Base-by-base conservation (phyloP, 2,113 vertebrate species). In the Gadus chalcogrammus region DNA sequence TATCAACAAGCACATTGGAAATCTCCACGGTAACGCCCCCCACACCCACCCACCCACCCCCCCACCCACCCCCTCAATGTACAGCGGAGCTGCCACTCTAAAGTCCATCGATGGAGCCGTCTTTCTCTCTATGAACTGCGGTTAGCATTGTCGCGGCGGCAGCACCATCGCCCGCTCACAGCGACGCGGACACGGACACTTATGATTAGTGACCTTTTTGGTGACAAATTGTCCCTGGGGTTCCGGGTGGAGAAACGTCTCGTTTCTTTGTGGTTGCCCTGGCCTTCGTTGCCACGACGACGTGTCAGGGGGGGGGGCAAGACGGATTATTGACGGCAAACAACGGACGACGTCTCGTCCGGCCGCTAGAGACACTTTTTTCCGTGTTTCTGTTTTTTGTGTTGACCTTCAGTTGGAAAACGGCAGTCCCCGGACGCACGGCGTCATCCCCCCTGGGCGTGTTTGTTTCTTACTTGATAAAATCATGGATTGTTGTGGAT, bases 51-150 rank as follows among this genome's bases (percentile, higher is more conserved):
- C n/a, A n/a, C n/a, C n/a, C n/a, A n/a, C n/a, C n/a, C n/a, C n/a
- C n/a, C n/a, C n/a, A 53, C n/a, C n/a, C n/a, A n/a, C 31, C 31
- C 4, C 3, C 31, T 5, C 31, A 61, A 76, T 63, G 68, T 79
- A 69, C 74, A 74, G 82, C 72, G 78, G 68, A 65, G 79, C 75
- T 76, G 85, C 72, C 55, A 73, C 74, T 67, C 63, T 61, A 70
- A 68, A 65, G 35, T 68, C 52, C 64, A n/a, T 56, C 68, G 68
- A 53, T 76, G 55, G 59, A 68, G 62, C 61, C 67, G 70, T 67
- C 70, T 67, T 27, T 15, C 31, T 80, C 76, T 64, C 16, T 61
- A 69, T 64, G 42, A 67, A 4, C 75, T 67, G 42, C 62, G 69
- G 71, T 27, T 64, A 13, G 64, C 52, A 53, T 69, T 6, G 75